These are phyloP conservation scores for Squalus acanthias DNA, from an alignment of 2,797 vertebrate species.

Conservation along the genomic window DNA sequence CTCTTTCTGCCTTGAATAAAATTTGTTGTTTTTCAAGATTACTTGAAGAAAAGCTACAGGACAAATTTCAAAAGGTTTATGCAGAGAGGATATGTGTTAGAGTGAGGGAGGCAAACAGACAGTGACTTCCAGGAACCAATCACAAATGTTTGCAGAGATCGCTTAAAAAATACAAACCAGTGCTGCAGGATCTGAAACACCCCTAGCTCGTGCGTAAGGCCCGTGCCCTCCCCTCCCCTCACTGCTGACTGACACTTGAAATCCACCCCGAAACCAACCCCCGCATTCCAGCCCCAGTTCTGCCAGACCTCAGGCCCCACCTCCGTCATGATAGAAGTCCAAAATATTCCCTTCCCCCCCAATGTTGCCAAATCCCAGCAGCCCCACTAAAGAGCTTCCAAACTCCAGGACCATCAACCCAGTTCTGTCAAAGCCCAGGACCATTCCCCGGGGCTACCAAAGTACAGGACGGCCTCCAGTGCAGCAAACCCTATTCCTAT, in stretches of 20 bases:
- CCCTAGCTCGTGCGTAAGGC: no score
- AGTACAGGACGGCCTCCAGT: background rate
- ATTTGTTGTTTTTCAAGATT: background rate
- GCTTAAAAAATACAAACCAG: background rate
- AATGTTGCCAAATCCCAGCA: background rate
- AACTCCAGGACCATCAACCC: background rate
- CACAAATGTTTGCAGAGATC: background rate
- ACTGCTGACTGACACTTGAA: background rate
- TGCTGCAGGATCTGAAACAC: background rate
- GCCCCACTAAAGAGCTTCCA: background rate
- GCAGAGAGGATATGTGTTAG: background rate
- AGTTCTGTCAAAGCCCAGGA: background rate
- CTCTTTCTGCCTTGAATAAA: background rate
- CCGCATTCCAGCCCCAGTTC: background rate
- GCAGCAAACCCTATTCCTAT: no score
- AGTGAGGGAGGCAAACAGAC: background rate
- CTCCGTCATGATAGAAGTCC: background rate
- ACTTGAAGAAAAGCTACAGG: background rate
- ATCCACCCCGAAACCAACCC: background rate
- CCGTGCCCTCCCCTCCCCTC: background rate
- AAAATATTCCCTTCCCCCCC: background rate
- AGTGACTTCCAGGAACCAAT: background rate
- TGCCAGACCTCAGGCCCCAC: background rate
- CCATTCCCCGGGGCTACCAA: background rate
- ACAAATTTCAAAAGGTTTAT: background rate